Percentiles rank a stretch among this genome's conserved stretches.
These are phyloP conservation scores for Prosopocoilus inquinatus DNA, from an alignment of 2,888 invertebrate species.

Conservation along the genomic window DNA sequence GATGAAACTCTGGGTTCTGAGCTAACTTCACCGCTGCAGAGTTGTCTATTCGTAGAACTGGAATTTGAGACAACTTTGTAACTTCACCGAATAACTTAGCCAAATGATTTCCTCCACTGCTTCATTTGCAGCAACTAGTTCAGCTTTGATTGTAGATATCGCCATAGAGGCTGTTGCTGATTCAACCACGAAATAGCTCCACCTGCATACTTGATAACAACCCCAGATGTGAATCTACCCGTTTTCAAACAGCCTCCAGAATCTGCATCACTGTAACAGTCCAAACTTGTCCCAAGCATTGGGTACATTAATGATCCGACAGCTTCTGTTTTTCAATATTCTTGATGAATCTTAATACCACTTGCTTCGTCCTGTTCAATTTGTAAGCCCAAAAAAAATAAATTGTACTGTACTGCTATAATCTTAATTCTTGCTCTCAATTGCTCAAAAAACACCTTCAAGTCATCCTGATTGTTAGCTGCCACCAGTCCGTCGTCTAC, in stretches of 20 bases:
- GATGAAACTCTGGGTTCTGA: conserved; percentile 38
- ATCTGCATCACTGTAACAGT: not conserved
- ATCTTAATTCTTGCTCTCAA: not conserved
- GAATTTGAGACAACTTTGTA: conserved; percentile 23
- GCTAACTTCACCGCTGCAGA: conserved; percentile 33
- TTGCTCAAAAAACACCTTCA: not conserved
- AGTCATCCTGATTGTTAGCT: conserved; percentile 4
- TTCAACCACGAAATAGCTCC: not conserved
- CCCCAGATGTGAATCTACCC: not conserved
- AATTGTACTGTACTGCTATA: not conserved
- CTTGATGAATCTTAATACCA: not conserved
- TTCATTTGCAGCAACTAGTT: conserved; percentile 34
- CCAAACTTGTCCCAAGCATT: not conserved
- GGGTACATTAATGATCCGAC: not conserved
- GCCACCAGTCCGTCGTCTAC: not conserved
- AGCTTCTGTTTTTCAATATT: no score
- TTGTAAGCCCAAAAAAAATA: not conserved
- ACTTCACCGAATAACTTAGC: conserved; percentile 35
- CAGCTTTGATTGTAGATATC: conserved; percentile 26
- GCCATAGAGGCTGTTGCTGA: not conserved
- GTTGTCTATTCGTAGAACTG: conserved; percentile 34
- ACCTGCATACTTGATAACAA: not conserved
- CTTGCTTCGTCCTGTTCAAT: not conserved
- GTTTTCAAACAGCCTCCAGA: not conserved
- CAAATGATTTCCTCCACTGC: conserved; percentile 34